Base-by-base conservation (phyloP, 2,797 vertebrate species). In the Premnoplex brunnescens region DNA sequence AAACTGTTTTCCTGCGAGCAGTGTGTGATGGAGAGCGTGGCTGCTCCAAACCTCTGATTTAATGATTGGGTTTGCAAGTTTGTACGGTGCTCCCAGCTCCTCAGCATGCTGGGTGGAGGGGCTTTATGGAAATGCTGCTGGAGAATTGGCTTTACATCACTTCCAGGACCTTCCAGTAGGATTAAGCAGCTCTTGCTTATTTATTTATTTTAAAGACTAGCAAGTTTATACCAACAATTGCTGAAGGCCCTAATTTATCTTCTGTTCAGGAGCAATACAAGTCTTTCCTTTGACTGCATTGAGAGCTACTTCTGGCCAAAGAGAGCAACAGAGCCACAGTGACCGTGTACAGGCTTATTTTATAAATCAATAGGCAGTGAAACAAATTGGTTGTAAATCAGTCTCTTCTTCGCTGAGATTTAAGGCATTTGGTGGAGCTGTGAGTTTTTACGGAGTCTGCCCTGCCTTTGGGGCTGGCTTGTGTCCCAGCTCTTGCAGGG, bases 341-440 rank as follows among this genome's bases (percentile, higher is more conserved):
- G 77, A 81, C 85, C 15, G 4, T 26, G 63, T 46, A 63, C 56
- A 28, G 49, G 71, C 71, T 85, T 85, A 68, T 88, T 86, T 91
- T 93, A 82, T 95, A 93, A 95, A 95, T 95, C 94, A 92, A 41
- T 81, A 87, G 66, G 77, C 17, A 75, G 67, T 79, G 89, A 95
- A 95, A 81, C 78, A 87, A 95, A 92, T 62, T 64, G 89, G 63
- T 85, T 85, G 91, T 93, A 95, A 93, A 95, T 92, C 93, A 92
- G 85, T 27, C 77, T 54, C 76, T 51, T 82, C 52, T 76, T 91
- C 82, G 75, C 87, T 39, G 93, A 84, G 89, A 84, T 66, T 89
- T 87, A 68, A 87, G 62, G 74, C 24, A 0, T 85, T 49, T 46
- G 91, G 32, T 56, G 63, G 72, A 88, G 80, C 77, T 68, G 81